These are phyloP conservation scores for Elephas maximus DNA, from an alignment of 2,113 vertebrate species.

Conservation along the genomic window DNA sequence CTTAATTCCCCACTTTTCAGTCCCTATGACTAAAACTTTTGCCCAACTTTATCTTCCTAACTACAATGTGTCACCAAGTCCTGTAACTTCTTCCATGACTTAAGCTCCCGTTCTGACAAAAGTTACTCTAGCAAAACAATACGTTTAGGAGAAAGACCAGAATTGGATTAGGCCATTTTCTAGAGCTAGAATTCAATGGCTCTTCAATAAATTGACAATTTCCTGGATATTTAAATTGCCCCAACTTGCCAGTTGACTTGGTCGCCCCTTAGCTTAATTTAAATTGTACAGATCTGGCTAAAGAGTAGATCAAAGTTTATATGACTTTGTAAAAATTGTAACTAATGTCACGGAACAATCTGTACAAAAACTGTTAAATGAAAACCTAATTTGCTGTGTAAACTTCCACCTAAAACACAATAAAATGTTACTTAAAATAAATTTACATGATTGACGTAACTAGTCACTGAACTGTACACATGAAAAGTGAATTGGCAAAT, in stretches of 20 bases:
- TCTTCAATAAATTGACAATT: conserved; percentile 4
- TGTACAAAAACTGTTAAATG: too few species aligned
- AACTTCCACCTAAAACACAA: too few species aligned
- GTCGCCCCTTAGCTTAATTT: background rate
- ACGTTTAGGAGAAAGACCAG: background rate
- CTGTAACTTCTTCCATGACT: background rate
- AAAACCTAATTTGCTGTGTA: too few species aligned
- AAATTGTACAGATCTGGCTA: background rate
- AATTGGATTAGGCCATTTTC: conserved; percentile 6
- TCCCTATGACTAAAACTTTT: background rate
- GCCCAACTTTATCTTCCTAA: background rate
- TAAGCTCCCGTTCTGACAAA: conserved; percentile 28
- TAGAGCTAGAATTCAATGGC: conserved; percentile 31
- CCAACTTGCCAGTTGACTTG: background rate
- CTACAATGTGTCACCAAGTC: background rate
- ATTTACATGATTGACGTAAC: too few species aligned
- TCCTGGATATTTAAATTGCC: background rate
- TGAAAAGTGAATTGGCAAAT: too few species aligned
- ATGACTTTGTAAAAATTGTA: background rate
- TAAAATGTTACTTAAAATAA: too few species aligned
- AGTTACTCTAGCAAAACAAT: background rate
- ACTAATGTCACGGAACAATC: background rate
- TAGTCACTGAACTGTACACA: too few species aligned
- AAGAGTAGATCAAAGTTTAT: conserved; percentile 1
- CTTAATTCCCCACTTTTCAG: background rate